A percentile compares a stretch with the other conserved stretches of the same genome.
Evolutionary conservation across 2,797 vertebrate genomes (phyloP).

Genomic region (Knipowitschia caucasica): DNA sequence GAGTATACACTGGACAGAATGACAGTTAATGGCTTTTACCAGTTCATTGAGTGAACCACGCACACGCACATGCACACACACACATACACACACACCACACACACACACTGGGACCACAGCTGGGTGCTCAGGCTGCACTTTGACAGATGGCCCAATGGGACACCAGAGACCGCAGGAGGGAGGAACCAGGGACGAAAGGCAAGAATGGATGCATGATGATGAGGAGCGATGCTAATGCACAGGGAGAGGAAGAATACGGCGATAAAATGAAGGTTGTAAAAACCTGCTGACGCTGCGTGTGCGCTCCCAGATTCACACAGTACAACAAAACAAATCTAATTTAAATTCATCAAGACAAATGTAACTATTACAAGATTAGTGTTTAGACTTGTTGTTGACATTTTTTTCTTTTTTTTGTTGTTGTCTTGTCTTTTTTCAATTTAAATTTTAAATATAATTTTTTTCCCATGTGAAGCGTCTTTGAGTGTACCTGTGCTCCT

Average conservation of each 20-base stretch:
- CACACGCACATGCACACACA: too few relatives aligned
- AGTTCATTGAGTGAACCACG: constrained; percentile 39
- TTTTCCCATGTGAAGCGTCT: too few relatives aligned
- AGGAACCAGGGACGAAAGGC: constrained; percentile 21
- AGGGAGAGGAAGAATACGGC: constrained; percentile 29
- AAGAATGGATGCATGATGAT: constrained; percentile 24
- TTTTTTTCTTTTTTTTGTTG: too few relatives aligned
- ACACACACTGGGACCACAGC: constrained; percentile 49
- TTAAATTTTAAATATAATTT: too few relatives aligned
- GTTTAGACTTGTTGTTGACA: too few relatives aligned
- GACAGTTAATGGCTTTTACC: constrained; percentile 43
- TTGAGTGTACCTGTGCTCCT: too few relatives aligned
- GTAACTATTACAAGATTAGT: neutral
- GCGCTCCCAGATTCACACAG: constrained; percentile 14
- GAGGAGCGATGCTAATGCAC: constrained; percentile 34
- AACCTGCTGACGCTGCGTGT: constrained; percentile 36
- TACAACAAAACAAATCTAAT: neutral
- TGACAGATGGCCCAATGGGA: constrained; percentile 71
- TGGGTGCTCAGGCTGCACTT: constrained; percentile 48
- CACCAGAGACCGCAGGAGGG: constrained; percentile 24
- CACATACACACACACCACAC: too few relatives aligned
- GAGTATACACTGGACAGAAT: constrained; percentile 13
- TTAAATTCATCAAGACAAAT: neutral
- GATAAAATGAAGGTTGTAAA: constrained; percentile 42
- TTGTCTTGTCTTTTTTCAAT: too few relatives aligned